These are phyloP conservation scores for Lucilia sericata DNA, from an alignment of 1,140 invertebrate genomes.

Conservation along the genomic window DNA sequence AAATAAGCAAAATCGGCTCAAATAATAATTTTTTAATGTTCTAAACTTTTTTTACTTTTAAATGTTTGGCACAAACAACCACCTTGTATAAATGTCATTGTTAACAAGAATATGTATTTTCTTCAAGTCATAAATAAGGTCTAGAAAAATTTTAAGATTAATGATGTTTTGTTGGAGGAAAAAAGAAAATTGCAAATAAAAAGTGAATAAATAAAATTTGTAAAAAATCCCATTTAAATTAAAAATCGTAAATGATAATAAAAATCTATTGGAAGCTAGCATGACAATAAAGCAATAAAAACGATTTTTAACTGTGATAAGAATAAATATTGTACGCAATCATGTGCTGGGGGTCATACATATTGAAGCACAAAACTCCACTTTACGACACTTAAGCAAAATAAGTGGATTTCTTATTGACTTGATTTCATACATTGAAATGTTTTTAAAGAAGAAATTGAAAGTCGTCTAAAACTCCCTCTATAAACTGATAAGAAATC, in stretches of 20 bases:
- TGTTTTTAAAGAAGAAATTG: no score
- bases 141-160: conserved; percentile 1
- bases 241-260: conserved; percentile 27
- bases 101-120: not conserved
- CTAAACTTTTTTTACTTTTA: conserved; percentile 7
- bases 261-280: not conserved
- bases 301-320: not conserved
- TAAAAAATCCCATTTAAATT: conserved; percentile 19
- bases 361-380: no score
- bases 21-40: conserved; percentile 22
- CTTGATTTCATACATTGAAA: no score
- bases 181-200: conserved; percentile 6
- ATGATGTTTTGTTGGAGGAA: not conserved
- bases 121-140: conserved; percentile 10
- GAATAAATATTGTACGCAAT: no score
- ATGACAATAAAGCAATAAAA: conserved; percentile 17
- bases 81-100: not conserved
- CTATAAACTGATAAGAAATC: no score
- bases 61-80: not conserved
- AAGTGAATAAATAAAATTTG: not conserved
- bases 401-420: no score
- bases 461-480: no score
- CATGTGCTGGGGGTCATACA: no score
- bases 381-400: no score
- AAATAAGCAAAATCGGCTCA: not conserved